A percentile compares a stretch with the other conserved stretches of the same genome.
Conservation (phyloP, 1,140 invertebrate genomes). For the Leptonema lineaticorne region DNA sequence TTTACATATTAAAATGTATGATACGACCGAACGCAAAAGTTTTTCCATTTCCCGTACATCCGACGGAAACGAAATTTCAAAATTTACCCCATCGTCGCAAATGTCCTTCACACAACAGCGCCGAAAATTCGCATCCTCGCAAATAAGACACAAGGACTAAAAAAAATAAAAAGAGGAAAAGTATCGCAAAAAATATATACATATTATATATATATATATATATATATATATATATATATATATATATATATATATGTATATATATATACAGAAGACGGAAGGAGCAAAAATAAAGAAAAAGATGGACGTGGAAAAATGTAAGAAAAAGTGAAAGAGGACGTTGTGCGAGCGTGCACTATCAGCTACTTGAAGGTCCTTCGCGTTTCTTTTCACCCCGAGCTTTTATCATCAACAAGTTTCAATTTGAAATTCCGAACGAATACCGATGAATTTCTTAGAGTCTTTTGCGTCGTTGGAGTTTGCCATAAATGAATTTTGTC, state of each 20-base stretch:
- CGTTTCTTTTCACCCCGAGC: background rate
- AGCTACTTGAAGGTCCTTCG: background rate
- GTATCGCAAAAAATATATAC: too few relatives aligned
- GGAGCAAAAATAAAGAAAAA: too few relatives aligned
- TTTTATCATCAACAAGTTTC: constrained; percentile 20
- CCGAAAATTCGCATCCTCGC: background rate
- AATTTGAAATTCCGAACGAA: constrained; percentile 33
- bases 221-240: too few relatives aligned
- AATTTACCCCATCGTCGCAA: background rate
- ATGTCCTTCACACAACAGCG: background rate
- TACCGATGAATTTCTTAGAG: background rate
- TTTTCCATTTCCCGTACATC: constrained; percentile 18
- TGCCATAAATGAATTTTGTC: too few relatives aligned
- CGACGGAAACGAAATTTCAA: constrained; percentile 13
- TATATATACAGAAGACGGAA: too few relatives aligned
- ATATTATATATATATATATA: too few relatives aligned
- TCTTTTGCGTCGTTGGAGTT: constrained; percentile 6
- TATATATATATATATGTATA: too few relatives aligned
- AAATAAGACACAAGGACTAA: too few relatives aligned
- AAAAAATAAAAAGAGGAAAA: too few relatives aligned
- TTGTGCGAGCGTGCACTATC: background rate
- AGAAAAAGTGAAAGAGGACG: background rate
- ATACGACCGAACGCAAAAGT: constrained; percentile 13
- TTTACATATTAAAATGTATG: constrained; percentile 8
- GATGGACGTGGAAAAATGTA: too few relatives aligned